Percentiles rank a stretch among this genome's conserved stretches.
Evolutionary conservation across 2,888 invertebrate species (phyloP).

Genomic region (Epicampocera succincta): DNA sequence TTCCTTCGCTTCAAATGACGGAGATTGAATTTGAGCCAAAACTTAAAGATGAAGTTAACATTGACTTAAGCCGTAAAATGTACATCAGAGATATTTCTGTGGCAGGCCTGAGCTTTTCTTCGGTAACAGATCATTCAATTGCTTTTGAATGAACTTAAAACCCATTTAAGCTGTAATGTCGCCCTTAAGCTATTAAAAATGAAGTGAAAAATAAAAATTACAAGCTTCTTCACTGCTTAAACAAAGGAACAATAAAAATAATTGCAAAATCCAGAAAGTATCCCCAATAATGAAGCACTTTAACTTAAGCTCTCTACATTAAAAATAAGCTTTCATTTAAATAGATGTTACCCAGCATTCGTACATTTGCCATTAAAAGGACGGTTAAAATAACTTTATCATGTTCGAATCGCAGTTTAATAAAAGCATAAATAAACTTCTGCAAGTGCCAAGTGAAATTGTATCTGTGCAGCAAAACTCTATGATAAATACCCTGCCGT

Average conservation of each 20-base stretch:
- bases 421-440: conserved; percentile 23
- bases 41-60: too few species aligned
- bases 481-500: not conserved
- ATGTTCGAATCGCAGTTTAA: conserved; percentile 1
- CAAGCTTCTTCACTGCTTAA: not conserved
- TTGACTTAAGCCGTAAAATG: too few species aligned
- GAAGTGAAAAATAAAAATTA: conserved; percentile 7
- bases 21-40: too few species aligned
- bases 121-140: not conserved
- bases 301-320: conserved; percentile 49
- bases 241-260: not conserved
- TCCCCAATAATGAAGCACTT: conserved; percentile 38
- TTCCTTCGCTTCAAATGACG: too few species aligned
- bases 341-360: not conserved
- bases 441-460: not conserved
- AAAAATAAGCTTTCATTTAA: conserved; percentile 29
- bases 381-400: not conserved
- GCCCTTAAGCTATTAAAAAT: not conserved
- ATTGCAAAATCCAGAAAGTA: not conserved
- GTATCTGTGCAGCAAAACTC: not conserved
- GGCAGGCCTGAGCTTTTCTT: too few species aligned
- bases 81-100: too few species aligned
- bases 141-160: too few species aligned
- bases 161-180: too few species aligned
- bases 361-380: not conserved